Conservation (phyloP, 37 sponge, comb jelly and placozoan species). For the Lycopodina hypogea region DNA sequence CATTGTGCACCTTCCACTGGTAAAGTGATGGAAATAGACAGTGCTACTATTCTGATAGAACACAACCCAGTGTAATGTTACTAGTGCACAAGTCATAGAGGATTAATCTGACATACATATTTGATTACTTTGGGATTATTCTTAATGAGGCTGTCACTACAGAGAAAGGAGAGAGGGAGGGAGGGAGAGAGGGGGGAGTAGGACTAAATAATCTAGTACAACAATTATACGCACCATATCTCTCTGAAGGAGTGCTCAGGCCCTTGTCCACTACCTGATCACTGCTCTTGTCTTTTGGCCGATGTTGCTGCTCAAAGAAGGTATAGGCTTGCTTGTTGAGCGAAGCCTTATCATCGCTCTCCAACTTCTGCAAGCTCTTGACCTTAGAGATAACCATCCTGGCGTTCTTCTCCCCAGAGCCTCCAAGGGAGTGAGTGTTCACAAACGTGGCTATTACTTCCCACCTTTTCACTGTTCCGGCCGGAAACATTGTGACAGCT, state of each 20-base stretch:
- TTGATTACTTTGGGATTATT: too few species aligned
- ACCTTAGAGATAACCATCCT: slow-evolving; percentile 63
- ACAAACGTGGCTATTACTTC: slow-evolving; percentile 80
- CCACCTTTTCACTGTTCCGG: slow-evolving; percentile 87
- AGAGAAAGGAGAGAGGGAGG: too few species aligned
- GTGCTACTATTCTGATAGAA: too few species aligned
- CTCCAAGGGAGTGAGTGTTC: slow-evolving; percentile 65
- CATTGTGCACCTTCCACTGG: too few species aligned
- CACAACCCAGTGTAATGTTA: too few species aligned
- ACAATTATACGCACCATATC: slow-evolving; percentile 35
- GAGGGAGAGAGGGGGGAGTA: too few species aligned
- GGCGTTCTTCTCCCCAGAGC: slow-evolving; percentile 37
- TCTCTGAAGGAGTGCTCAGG: slow-evolving; percentile 37
- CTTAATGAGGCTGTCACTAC: too few species aligned
- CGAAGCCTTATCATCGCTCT: slow-evolving; percentile 45
- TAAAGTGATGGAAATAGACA: too few species aligned
- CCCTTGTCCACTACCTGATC: slow-evolving; percentile 17
- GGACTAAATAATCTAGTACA: too few species aligned
- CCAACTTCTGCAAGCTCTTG: slow-evolving; percentile 40
- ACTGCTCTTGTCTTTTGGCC: slow-evolving; percentile 11
- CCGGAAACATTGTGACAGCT: slow-evolving; percentile 87
- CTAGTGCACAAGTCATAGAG: too few species aligned
- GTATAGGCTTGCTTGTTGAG: slow-evolving; percentile 69
- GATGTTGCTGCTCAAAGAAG: slow-evolving; percentile 68
- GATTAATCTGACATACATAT: too few species aligned